Evolutionary conservation across 2,113 vertebrate species (phyloP).

Genomic region (Oceanodroma tethys): DNA sequence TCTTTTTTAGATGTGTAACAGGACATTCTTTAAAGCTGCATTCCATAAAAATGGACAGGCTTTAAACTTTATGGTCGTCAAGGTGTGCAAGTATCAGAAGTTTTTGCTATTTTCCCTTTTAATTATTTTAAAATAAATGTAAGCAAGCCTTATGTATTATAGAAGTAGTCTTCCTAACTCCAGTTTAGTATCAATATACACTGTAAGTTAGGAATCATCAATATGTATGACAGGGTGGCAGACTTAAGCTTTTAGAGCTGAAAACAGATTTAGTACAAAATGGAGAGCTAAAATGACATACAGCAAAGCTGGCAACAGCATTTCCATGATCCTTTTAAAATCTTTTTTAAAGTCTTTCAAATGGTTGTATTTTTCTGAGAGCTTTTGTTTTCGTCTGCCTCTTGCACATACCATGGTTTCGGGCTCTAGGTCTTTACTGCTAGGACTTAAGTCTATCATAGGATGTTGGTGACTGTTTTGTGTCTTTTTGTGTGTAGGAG

Average conservation of each 20-base stretch:
- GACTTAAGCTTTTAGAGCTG: not conserved
- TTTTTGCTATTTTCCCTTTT: not conserved
- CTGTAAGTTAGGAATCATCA: not conserved
- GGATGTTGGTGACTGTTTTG: not conserved
- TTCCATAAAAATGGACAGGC: not conserved
- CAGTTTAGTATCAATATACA: not conserved
- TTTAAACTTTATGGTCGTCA: not conserved
- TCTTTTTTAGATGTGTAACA: not conserved
- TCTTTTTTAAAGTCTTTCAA: not conserved
- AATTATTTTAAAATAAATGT: not conserved
- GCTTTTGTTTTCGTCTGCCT: not conserved
- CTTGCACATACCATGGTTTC: fast-evolving
- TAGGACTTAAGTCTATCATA: not conserved
- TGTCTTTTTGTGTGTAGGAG: not conserved
- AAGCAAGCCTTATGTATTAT: not conserved
- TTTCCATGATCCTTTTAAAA: not conserved
- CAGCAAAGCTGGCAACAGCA: not conserved
- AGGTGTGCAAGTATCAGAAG: not conserved
- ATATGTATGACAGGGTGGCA: not conserved
- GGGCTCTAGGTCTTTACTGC: not conserved
- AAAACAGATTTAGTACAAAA: not conserved
- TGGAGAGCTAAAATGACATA: not conserved
- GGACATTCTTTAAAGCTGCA: not conserved
- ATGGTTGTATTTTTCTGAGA: not conserved
- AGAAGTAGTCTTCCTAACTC: not conserved